phyloP scores from a whole-genome alignment of 2,797 vertebrate genomes.

The Intellagama lesueurii region DNA sequence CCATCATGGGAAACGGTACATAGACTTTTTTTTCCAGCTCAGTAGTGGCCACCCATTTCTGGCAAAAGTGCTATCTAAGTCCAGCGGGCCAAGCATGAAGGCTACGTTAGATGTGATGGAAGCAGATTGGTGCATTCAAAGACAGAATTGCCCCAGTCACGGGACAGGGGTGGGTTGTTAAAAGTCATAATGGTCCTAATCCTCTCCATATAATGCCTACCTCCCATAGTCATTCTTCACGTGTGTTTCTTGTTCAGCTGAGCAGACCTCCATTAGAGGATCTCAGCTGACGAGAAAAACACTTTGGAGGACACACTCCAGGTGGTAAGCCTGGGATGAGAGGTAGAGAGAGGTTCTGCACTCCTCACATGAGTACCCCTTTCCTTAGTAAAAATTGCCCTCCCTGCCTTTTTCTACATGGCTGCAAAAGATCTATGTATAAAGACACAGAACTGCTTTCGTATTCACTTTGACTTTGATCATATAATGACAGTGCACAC shows the following conservation, averaged over 20 bases:
- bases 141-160: not conserved
- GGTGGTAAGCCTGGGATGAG: not conserved
- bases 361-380: not conserved
- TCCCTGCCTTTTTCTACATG: not conserved
- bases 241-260: not conserved
- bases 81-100: not conserved
- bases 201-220: not conserved
- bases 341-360: not conserved
- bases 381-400: not conserved
- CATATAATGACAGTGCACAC: not conserved
- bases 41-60: not conserved
- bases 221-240: not conserved
- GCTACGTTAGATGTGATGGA: not conserved
- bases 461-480: not conserved
- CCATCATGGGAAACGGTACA: conserved; percentile 2
- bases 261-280: too few relatives aligned
- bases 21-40: not conserved
- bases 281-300: not conserved
- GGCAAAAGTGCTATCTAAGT: not conserved
- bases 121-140: not conserved
- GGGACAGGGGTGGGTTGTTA: not conserved
- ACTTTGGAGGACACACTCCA: not conserved
- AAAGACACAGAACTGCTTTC: not conserved
- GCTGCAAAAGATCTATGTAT: not conserved
- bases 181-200: too few relatives aligned